Conservation (phyloP, 1,140 invertebrate genomes). For the Procambarus virginalis region DNA sequence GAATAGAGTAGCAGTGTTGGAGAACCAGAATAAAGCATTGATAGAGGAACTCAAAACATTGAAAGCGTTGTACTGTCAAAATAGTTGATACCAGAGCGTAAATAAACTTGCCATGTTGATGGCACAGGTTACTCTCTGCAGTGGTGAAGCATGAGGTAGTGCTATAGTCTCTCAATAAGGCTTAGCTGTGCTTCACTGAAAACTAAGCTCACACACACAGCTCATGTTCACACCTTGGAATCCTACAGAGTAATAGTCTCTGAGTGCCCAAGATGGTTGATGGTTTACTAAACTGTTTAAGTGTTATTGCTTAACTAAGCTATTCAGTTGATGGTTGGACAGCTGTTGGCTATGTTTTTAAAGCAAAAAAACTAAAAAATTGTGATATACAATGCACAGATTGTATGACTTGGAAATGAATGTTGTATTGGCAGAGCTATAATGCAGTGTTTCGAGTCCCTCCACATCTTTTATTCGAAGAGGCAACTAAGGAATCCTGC, state of each 20-base stretch:
- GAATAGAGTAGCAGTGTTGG: constrained; percentile 98
- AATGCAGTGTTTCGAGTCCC: constrained; percentile 26
- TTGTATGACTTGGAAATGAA: constrained; percentile 11
- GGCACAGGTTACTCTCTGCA: constrained; percentile 37
- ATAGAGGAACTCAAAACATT: constrained; percentile 99
- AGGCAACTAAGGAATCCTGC: neutral
- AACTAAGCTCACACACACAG: constrained; percentile 10
- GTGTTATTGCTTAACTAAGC: constrained; percentile 20
- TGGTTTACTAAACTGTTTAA: constrained; percentile 29
- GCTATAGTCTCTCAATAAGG: constrained; percentile 1
- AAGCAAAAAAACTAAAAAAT: neutral
- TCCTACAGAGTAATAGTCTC: constrained; percentile 5
- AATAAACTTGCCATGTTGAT: constrained; percentile 2
- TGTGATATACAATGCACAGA: neutral
- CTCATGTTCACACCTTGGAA: constrained; percentile 13
- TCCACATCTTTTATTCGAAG: neutral
- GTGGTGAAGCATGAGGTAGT: constrained; percentile 39
- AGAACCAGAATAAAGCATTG: constrained; percentile 99
- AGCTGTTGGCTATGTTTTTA: constrained; percentile 44
- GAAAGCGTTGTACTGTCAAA: constrained; percentile 97
- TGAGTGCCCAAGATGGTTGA: constrained; percentile 33
- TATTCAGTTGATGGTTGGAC: constrained; percentile 22
- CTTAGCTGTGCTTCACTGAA: constrained; percentile 9
- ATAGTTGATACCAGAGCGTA: constrained; percentile 58
- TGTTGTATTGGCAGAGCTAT: constrained; percentile 24